phyloP scores from a whole-genome alignment of 2,113 vertebrate species.

The Oncorhynchus nerka region DNA sequence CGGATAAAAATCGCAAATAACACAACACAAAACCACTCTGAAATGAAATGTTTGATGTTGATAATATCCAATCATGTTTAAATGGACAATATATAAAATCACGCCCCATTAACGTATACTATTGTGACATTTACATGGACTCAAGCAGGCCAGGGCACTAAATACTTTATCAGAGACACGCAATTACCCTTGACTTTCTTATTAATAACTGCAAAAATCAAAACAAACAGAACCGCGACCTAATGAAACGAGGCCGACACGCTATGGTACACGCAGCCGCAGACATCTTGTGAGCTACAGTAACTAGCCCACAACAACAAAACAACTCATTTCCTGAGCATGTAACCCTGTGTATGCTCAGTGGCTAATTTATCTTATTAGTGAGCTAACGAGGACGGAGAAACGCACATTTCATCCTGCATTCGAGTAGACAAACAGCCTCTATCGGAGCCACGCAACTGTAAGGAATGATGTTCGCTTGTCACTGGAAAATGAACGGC shows the following conservation, averaged over 20 bases:
- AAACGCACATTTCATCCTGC: conserved; percentile 24
- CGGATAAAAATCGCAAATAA: too few relatives aligned
- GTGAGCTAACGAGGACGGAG: conserved; percentile 44
- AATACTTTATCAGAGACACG: too few relatives aligned
- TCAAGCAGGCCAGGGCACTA: not conserved
- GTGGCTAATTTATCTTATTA: not conserved
- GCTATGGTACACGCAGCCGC: conserved; percentile 17
- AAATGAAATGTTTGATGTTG: too few relatives aligned
- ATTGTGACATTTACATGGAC: not conserved
- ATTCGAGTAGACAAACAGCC: conserved; percentile 47
- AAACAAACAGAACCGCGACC: conserved; percentile 39
- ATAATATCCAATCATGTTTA: too few relatives aligned
- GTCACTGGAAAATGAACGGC: conserved; percentile 44
- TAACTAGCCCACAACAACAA: conserved; percentile 30
- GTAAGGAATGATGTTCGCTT: conserved; percentile 38
- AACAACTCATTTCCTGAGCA: conserved; percentile 37
- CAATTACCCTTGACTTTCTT: too few relatives aligned
- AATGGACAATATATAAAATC: conserved; percentile 11
- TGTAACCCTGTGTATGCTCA: not conserved
- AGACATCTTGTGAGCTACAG: conserved; percentile 8
- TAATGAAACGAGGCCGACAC: conserved; percentile 46
- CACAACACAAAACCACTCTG: too few relatives aligned
- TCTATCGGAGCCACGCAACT: conserved; percentile 15
- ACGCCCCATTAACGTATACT: too few relatives aligned
- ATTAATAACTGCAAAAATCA: conserved; percentile 40